Evolutionary conservation across 2,797 vertebrate species (phyloP).

Genomic region (Coluber constrictor): DNA sequence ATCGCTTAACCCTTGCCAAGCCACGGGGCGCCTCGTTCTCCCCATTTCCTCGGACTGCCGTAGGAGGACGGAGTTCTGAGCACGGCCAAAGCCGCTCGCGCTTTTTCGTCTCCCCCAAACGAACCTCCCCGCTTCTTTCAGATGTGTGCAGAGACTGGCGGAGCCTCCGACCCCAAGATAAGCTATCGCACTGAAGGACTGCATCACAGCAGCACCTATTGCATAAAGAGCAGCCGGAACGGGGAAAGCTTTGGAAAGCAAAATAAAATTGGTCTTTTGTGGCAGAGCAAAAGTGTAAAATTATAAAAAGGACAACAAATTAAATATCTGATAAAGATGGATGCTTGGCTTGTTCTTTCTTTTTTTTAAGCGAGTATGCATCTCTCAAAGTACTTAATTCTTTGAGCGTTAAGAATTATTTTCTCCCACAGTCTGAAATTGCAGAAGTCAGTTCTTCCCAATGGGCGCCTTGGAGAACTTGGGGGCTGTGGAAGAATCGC

Average conservation of each 20-base stretch:
- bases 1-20: conserved; percentile 65
- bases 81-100: neutral
- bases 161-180: neutral
- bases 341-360: neutral
- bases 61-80: neutral
- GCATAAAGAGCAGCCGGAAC: neutral
- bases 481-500: neutral
- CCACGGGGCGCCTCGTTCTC: neutral
- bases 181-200: neutral
- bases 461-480: neutral
- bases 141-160: neutral
- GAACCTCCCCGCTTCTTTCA: neutral
- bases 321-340: neutral
- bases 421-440: neutral
- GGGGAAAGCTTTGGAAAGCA: neutral
- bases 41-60: neutral
- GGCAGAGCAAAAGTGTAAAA: neutral
- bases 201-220: neutral
- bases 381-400: neutral
- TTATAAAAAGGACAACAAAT: neutral
- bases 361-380: neutral
- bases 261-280: neutral
- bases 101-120: neutral
- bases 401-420: neutral
- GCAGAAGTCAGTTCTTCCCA: neutral